phyloP scores from a whole-genome alignment of 1,140 invertebrate genomes.

The Prorops nasuta region DNA sequence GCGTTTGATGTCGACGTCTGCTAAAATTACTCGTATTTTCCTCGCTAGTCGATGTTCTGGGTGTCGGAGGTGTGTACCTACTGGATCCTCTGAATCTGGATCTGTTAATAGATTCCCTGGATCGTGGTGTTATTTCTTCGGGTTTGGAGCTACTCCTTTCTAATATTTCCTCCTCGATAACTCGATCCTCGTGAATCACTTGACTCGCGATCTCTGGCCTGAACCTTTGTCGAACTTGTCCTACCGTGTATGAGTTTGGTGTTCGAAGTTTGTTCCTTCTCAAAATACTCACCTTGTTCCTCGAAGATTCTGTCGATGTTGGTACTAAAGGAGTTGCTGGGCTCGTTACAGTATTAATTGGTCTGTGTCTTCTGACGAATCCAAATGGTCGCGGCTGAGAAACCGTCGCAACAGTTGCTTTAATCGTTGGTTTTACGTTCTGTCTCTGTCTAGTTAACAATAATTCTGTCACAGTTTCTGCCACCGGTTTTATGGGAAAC shows the following conservation, averaged over 20 bases:
- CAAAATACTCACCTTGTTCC: slow-evolving; percentile 55
- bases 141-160: background rate
- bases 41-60: background rate
- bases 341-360: slow-evolving; percentile 41
- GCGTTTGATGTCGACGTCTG: slow-evolving; percentile 13
- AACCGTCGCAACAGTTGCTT: slow-evolving; percentile 45
- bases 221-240: slow-evolving; percentile 36
- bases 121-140: background rate
- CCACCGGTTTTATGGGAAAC: slow-evolving; percentile 29
- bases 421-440: slow-evolving; percentile 28
- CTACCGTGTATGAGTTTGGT: slow-evolving; percentile 32
- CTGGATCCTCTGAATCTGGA: slow-evolving; percentile 35
- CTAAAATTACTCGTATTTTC: slow-evolving; percentile 8
- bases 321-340: slow-evolving; percentile 38
- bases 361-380: slow-evolving; percentile 49
- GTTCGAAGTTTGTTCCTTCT: too few species aligned
- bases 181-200: background rate
- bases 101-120: slow-evolving; percentile 21
- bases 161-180: too few species aligned
- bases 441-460: slow-evolving; percentile 32
- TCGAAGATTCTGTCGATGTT: slow-evolving; percentile 32
- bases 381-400: slow-evolving; percentile 60
- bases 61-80: slow-evolving; percentile 34
- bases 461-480: slow-evolving; percentile 46
- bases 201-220: slow-evolving; percentile 12